These are phyloP conservation scores for Elaphurus davidianus DNA, from an alignment of 2,113 vertebrate genomes.

Conservation along the genomic window DNA sequence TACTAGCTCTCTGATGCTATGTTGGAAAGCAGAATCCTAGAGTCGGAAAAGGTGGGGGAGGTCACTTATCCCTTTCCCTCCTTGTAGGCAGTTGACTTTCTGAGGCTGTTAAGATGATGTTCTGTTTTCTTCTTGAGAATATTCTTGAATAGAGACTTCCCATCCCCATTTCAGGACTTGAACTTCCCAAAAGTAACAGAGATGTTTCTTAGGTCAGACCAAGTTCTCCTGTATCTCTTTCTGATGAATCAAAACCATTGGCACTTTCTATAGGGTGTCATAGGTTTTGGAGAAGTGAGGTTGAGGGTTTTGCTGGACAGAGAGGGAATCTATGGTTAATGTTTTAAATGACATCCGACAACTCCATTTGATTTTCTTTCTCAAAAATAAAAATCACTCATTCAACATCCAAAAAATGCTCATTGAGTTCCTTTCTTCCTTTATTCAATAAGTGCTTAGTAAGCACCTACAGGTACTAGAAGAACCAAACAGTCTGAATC, in stretches of 20 bases:
- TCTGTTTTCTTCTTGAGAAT: neutral
- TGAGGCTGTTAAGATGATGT: neutral
- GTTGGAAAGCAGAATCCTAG: neutral
- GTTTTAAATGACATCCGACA: neutral
- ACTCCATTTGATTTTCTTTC: slow-evolving; percentile 20
- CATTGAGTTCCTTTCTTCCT: neutral
- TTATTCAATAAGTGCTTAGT: slow-evolving; percentile 1
- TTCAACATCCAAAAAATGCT: neutral
- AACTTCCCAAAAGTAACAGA: neutral
- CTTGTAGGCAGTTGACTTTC: neutral
- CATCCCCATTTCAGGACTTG: neutral
- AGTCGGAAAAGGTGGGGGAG: neutral
- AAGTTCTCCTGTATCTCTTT: neutral
- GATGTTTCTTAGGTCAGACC: neutral
- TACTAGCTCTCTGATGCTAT: neutral
- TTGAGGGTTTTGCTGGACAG: neutral
- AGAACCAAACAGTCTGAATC: neutral
- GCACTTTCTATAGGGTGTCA: neutral
- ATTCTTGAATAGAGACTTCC: neutral
- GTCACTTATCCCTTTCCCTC: neutral
- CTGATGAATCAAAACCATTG: neutral
- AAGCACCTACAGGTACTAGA: neutral
- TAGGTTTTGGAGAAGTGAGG: neutral
- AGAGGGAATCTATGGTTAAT: neutral
- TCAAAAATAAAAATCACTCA: slow-evolving; percentile 36